Base-by-base conservation (phyloP, 2,888 invertebrate species). In the Torymus tubicola region DNA sequence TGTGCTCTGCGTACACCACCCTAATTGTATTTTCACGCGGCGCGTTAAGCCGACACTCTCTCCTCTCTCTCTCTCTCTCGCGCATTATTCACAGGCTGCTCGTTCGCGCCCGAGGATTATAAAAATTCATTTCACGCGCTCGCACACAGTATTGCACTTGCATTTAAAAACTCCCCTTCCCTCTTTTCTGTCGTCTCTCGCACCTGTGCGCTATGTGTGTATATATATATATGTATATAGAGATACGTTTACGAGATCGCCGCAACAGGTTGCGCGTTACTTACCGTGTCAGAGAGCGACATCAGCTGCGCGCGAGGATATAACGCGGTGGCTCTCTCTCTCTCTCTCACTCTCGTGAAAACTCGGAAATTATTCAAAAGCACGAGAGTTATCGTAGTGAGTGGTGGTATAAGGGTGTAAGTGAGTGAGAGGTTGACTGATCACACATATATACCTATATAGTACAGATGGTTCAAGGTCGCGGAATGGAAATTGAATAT, bases 201-300 rank as follows among this genome's bases (percentile, higher is more conserved):
- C 71, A 71, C 71, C 71, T 71, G 71, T 60, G 24, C 13, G 52
- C 53, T n/a, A n/a, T n/a, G n/a, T n/a, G 1, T 14, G 21, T 31
- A n/a, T 18, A 11, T 50, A 60, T 60, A 21, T 21, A 21, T 31
- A n/a, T 18, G 3, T 50, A 60, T 60, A 21, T 21, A 21, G 21
- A 21, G 1, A 21, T 60, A 21, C 16, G 18, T n/a, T 1, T 8
- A 5, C 31, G 57, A 2, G 57, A 24, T 31, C 63, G 16, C 42
- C 16, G 72, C 72, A 73, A 73, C 73, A 73, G 73, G 73, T 73
- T 73, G 73, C 55, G 55, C 58, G 50, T 53, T 53, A 53, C 16
- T 12, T 69, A 42, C 12, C 70, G 50, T 70, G 70, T 70, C 70
- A 58, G 42, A 58, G 42, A 70, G 58, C 18, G 18, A 42, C 31